Evolutionary conservation across 1,140 invertebrate genomes (phyloP).

Genomic region (Zaprionus ghesquierei): DNA sequence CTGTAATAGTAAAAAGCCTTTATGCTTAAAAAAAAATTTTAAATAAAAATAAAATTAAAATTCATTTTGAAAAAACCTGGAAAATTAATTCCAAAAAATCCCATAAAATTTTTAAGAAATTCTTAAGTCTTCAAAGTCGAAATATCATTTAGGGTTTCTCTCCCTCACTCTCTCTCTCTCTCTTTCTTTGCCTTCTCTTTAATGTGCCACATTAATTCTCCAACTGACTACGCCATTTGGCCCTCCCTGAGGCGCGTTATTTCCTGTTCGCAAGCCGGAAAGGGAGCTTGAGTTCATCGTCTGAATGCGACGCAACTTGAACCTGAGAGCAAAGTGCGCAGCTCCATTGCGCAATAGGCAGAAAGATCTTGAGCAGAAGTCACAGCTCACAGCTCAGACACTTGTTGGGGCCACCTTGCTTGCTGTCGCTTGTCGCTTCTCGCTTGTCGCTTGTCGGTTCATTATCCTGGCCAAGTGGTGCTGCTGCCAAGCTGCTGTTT

Average conservation of each 20-base stretch:
- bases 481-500: background rate
- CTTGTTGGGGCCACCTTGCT: background rate
- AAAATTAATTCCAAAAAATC: no score
- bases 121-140: no score
- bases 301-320: background rate
- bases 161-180: no score
- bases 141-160: no score
- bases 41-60: no score
- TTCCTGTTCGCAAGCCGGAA: slow-evolving; percentile 1
- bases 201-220: background rate
- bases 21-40: no score
- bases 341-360: background rate
- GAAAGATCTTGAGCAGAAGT: background rate
- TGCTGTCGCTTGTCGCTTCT: background rate
- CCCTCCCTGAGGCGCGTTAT: background rate
- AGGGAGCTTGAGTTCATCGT: background rate
- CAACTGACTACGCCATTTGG: background rate
- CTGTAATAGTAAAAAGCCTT: no score
- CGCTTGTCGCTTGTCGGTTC: background rate
- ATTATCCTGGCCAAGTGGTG: slow-evolving; percentile 22
- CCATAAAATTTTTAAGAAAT: no score
- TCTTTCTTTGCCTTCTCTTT: background rate
- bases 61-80: no score
- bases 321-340: background rate
- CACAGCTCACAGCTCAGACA: background rate